A percentile compares a stretch with the other conserved stretches of the same genome.
These are phyloP conservation scores for Hapalemur alaotrensis DNA, from an alignment of 2,797 vertebrate species.

Conservation along the genomic window DNA sequence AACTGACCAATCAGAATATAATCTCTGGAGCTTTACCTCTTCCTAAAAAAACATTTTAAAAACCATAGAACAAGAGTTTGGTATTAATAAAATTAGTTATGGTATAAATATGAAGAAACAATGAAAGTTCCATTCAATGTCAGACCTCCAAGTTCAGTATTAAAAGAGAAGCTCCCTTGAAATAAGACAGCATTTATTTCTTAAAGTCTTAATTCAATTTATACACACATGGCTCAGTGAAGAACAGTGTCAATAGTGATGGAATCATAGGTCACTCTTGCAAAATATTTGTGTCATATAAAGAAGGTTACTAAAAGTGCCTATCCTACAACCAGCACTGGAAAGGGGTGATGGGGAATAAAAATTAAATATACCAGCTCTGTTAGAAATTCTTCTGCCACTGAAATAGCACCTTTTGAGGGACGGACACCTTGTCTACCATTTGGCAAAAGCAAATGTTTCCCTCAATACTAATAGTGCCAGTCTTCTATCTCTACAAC, in stretches of 20 bases:
- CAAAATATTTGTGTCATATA: not conserved
- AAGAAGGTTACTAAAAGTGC: not conserved
- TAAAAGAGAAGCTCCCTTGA: not conserved
- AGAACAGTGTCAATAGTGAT: not conserved
- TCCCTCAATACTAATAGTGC: not conserved
- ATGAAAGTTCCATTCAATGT: not conserved
- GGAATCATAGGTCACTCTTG: not conserved
- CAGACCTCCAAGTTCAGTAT: not conserved
- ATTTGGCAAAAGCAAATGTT: not conserved
- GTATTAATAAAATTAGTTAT: not conserved
- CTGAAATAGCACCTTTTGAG: not conserved
- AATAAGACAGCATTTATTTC: not conserved
- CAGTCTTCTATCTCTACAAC: not conserved
- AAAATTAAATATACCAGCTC: not conserved
- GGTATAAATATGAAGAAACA: not conserved
- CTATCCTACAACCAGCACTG: not conserved
- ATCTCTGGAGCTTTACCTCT: not conserved
- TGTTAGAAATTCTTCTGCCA: not conserved
- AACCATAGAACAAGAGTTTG: not conserved
- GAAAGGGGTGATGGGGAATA: not conserved
- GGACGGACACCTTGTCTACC: not conserved
- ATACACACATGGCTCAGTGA: not conserved
- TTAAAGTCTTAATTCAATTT: constrained; percentile 22
- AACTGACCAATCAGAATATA: not conserved
- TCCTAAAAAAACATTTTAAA: not conserved